Evolutionary conservation across 2,113 vertebrate genomes (phyloP), one percentile per base, ranked within the genome.

Genomic region (Rissa tridactyla): DNA sequence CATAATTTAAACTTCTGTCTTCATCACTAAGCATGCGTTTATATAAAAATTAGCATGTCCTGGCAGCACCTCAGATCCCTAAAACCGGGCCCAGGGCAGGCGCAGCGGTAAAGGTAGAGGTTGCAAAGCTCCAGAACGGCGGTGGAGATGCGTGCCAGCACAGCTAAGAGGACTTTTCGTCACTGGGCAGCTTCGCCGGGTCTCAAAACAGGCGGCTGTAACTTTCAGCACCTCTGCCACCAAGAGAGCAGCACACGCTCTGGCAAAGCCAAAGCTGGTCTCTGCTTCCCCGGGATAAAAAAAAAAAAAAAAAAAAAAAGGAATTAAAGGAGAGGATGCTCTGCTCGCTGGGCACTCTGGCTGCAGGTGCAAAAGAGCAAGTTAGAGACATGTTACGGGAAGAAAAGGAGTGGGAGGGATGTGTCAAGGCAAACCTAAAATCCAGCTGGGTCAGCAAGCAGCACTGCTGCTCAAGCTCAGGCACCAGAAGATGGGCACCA

Each of bases 381-480:
- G 51, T 78, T 17, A 23, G 1, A 49, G 29, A 7, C 2, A 0
- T 0, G 27, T 4, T 13, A 3, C 0, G 0, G 82, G 12, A 49
- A 52, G 23, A 23, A 32, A n/a, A 72, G 46, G 57, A n/a, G 49
- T 2, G 9, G n/a, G 30, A 68, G 14, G n/a, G 47, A 16, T 1
- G 26, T 2, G 30, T 34, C 32, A 9, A 60, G 6, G 69, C 23
- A 78, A 79, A 62, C 11, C 20, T 58, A 20, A 86, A 75, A 19
- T 8, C 25, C n/a, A 36, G 13, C 71, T 32, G 34, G n/a, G n/a
- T 38, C 62, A 49, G 55, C 18, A 36, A 20, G 5, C 29, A 46
- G 14, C 7, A 2, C 16, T 8, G n/a, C 0, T 34, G 44, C 79
- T 42, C 34, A 27, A 36, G 58, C 18, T 38, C 3, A 11, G 47